Conservation (phyloP, 2,888 invertebrate species). For the Julus scandinavius region DNA sequence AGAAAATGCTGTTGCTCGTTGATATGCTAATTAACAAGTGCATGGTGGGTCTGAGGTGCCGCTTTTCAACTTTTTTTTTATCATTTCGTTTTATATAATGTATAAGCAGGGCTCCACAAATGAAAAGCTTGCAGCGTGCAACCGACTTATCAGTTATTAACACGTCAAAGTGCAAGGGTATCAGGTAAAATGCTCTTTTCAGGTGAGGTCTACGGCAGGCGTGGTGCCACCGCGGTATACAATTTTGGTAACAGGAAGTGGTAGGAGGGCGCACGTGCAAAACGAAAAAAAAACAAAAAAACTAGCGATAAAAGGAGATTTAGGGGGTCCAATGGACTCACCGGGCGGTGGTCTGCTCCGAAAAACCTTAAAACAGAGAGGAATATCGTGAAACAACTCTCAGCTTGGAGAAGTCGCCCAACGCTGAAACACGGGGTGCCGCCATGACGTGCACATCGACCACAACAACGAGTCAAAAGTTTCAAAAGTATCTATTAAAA, state of each 20-base stretch:
- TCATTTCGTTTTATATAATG: neutral
- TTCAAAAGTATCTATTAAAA: slow-evolving; percentile 10
- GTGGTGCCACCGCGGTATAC: slow-evolving; percentile 43
- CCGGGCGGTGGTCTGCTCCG: neutral
- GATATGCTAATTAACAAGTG: slow-evolving; percentile 53
- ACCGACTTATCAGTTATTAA: slow-evolving; percentile 50
- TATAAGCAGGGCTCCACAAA: neutral
- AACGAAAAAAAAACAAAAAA: slow-evolving; percentile 7
- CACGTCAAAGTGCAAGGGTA: slow-evolving; percentile 49
- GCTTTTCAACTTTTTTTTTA: neutral
- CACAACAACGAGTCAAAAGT: neutral
- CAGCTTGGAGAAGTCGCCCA: neutral
- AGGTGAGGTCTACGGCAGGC: slow-evolving; percentile 40
- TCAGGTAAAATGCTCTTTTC: neutral
- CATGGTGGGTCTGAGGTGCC: slow-evolving; percentile 31
- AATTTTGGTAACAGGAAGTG: slow-evolving; percentile 40
- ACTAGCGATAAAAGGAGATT: neutral
- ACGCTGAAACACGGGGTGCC: neutral
- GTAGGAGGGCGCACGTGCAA: slow-evolving; percentile 38
- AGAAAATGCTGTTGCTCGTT: slow-evolving; percentile 49
- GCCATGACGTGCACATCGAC: neutral
- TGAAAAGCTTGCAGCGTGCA: slow-evolving; percentile 12
- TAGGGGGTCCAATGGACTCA: slow-evolving; percentile 8
- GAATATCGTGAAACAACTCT: neutral
- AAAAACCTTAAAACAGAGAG: slow-evolving; percentile 1